Conservation (phyloP, 2,888 invertebrate species). For the Dascillus cervinus region DNA sequence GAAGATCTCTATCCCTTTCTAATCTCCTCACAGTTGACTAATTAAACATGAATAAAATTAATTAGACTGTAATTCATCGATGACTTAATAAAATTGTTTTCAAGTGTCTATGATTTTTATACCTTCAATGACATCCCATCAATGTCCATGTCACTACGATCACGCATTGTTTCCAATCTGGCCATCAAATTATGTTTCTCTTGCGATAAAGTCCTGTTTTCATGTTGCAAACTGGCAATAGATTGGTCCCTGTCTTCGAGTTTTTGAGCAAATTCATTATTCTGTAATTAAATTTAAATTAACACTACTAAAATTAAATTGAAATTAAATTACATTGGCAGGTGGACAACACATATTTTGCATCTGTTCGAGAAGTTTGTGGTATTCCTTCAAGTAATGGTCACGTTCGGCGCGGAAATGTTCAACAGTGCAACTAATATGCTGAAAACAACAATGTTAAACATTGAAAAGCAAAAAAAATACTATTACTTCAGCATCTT, state of each 20-base stretch:
- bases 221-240: constrained; percentile 38
- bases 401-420: constrained; percentile 44
- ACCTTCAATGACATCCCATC: constrained; percentile 29
- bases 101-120: constrained; percentile 7
- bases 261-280: constrained; percentile 11
- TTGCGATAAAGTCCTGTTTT: constrained; percentile 38
- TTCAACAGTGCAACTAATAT: constrained; percentile 23
- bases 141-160: constrained; percentile 21
- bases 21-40: constrained; percentile 39
- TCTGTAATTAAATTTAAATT: constrained; percentile 11
- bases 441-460: too few species aligned
- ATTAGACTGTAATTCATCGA: too few species aligned
- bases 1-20: constrained; percentile 49
- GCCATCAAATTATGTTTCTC: constrained; percentile 42
- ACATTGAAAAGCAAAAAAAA: too few species aligned
- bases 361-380: constrained; percentile 38
- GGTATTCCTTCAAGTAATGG: constrained; percentile 45
- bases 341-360: too few species aligned
- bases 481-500: too few species aligned
- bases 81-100: constrained; percentile 2
- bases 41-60: constrained; percentile 11
- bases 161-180: constrained; percentile 33
- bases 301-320: background rate
- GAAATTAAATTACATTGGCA: too few species aligned
- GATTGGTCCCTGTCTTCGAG: constrained; percentile 23